Evolutionary conservation across 2,797 vertebrate genomes (phyloP).

Genomic region (Spea hammondii): DNA sequence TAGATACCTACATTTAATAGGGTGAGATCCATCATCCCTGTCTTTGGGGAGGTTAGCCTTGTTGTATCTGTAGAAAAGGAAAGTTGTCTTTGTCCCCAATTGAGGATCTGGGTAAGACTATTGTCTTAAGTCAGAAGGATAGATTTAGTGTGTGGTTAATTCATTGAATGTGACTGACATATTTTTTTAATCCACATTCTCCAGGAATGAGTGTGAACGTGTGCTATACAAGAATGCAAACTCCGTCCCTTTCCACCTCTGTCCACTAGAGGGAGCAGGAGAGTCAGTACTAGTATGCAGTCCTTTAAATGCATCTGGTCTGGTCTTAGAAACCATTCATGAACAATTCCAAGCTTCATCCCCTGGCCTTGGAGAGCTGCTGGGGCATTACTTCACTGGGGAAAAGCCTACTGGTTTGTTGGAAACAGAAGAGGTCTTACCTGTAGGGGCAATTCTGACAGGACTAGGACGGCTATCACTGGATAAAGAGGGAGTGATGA

Average conservation of each 20-base stretch:
- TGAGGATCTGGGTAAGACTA: no score
- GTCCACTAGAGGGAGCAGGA: background rate
- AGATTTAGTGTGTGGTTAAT: no score
- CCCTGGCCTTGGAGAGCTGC: conserved; percentile 71
- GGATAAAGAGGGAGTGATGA: conserved; percentile 71
- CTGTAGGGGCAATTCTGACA: conserved; percentile 77
- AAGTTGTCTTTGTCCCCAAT: no score
- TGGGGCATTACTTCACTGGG: conserved; percentile 81
- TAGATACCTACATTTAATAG: no score
- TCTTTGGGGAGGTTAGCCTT: background rate
- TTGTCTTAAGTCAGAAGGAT: no score
- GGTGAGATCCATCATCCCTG: background rate
- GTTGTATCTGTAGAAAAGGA: background rate
- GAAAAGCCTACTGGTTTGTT: conserved; percentile 86
- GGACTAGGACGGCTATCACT: conserved; percentile 78
- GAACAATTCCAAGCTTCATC: conserved; percentile 81
- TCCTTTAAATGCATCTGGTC: conserved; percentile 72
- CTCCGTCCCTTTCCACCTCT: conserved; percentile 74
- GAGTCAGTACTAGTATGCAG: conserved; percentile 69
- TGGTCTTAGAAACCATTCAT: conserved; percentile 74
- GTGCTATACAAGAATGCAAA: conserved; percentile 75
- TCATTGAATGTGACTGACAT: background rate
- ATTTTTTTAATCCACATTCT: background rate
- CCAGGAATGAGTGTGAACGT: conserved; percentile 78
- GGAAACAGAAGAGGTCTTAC: conserved; percentile 86